These are phyloP conservation scores for Sakesphorus luctuosus DNA, from an alignment of 2,113 vertebrate genomes.

Conservation along the genomic window DNA sequence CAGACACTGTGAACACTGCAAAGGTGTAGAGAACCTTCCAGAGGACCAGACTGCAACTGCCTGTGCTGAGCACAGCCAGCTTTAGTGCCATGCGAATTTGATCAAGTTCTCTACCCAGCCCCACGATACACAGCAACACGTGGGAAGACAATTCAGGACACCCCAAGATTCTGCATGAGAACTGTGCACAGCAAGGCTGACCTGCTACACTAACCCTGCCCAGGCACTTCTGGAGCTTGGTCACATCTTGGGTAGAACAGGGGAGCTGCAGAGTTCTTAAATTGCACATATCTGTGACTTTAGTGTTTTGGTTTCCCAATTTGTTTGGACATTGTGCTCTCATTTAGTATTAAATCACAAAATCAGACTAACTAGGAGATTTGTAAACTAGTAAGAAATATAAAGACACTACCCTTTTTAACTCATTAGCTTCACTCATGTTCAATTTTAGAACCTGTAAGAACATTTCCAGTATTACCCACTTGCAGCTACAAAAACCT, in stretches of 20 bases:
- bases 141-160: not conserved
- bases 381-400: not conserved
- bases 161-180: rapidly evolving
- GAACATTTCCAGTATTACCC: not conserved
- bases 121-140: not conserved
- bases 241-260: rapidly evolving
- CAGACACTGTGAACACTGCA: not conserved
- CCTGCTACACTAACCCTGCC: not conserved
- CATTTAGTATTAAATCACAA: not conserved
- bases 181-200: not conserved
- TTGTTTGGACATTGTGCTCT: not conserved
- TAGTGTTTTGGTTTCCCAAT: not conserved
- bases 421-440: not conserved
- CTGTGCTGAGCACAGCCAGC: not conserved
- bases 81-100: not conserved
- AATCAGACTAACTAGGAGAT: not conserved
- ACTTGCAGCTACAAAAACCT: not conserved
- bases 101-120: not conserved
- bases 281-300: not conserved
- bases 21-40: not conserved
- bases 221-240: not conserved
- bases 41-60: not conserved
- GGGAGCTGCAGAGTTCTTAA: not conserved
- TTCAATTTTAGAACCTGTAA: not conserved
- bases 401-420: not conserved